phyloP scores from a whole-genome alignment of 2,113 vertebrate genomes.

The Catharus minimus region DNA sequence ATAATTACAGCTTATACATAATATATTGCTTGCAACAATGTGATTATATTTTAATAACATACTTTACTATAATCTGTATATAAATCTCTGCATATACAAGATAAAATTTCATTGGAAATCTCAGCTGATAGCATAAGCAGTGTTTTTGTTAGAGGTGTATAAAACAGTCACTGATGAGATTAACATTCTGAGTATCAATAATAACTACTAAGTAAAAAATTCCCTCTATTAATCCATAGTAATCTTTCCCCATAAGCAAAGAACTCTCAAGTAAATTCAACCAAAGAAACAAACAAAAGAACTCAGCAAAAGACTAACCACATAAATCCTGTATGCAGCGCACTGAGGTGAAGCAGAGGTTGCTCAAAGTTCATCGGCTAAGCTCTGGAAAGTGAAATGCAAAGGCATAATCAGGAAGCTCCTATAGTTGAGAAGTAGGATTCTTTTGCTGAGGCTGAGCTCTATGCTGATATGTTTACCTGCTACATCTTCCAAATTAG shows the following conservation, averaged over 20 bases:
- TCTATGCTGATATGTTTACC: background rate
- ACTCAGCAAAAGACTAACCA: background rate
- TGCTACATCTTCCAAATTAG: background rate
- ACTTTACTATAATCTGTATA: background rate
- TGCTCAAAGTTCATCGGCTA: background rate
- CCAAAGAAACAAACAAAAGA: background rate
- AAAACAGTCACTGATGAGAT: background rate
- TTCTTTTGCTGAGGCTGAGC: background rate
- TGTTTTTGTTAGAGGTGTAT: background rate
- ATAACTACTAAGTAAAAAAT: background rate
- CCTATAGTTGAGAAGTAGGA: background rate
- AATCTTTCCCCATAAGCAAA: background rate
- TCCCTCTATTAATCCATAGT: background rate
- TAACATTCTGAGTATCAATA: background rate
- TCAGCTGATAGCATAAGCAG: background rate
- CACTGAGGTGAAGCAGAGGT: background rate
- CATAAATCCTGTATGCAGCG: background rate
- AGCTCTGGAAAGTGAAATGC: background rate
- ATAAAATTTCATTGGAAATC: background rate
- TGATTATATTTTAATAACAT: background rate
- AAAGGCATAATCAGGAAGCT: background rate
- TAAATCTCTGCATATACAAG: background rate
- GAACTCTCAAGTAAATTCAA: background rate
- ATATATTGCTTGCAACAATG: background rate
- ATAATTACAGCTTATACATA: background rate